Conservation (phyloP, 2,113 vertebrate species). For the Microcebus jonahi region DNA sequence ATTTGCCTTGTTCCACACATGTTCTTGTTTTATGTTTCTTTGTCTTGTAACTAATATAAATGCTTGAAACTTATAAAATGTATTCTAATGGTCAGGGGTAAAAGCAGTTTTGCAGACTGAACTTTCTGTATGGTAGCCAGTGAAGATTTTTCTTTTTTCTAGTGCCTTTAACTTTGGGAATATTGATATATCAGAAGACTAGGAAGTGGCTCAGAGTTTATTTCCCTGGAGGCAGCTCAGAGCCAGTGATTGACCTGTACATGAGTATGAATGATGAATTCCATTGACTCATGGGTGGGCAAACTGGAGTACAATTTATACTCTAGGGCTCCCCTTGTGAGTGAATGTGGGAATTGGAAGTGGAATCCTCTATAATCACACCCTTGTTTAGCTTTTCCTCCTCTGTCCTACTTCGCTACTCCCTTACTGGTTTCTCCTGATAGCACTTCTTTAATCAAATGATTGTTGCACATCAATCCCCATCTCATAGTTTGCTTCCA, state of each 20-base stretch:
- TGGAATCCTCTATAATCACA: not conserved
- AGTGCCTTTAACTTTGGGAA: not conserved
- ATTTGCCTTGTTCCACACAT: not conserved
- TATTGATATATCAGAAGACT: not conserved
- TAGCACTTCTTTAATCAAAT: not conserved
- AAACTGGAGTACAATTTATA: not conserved
- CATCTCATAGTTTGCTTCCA: not conserved
- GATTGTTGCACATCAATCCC: not conserved
- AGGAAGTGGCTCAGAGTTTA: not conserved
- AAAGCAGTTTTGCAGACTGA: not conserved
- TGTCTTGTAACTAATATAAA: not conserved
- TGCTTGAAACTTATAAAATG: not conserved
- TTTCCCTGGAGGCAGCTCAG: not conserved
- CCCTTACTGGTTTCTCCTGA: not conserved
- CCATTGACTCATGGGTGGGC: too few species aligned
- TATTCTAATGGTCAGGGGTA: not conserved
- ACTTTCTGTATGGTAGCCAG: not conserved
- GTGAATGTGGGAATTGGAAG: not conserved
- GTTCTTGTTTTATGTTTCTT: constrained; percentile 6
- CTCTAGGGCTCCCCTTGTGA: not conserved
- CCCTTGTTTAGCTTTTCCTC: not conserved
- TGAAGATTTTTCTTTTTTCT: not conserved
- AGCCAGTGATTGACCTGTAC: not conserved
- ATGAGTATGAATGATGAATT: not conserved
- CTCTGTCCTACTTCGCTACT: not conserved